Evolutionary conservation across 2,888 invertebrate genomes (phyloP).

Genomic region (Cataglyphis rosenhaueri): DNA sequence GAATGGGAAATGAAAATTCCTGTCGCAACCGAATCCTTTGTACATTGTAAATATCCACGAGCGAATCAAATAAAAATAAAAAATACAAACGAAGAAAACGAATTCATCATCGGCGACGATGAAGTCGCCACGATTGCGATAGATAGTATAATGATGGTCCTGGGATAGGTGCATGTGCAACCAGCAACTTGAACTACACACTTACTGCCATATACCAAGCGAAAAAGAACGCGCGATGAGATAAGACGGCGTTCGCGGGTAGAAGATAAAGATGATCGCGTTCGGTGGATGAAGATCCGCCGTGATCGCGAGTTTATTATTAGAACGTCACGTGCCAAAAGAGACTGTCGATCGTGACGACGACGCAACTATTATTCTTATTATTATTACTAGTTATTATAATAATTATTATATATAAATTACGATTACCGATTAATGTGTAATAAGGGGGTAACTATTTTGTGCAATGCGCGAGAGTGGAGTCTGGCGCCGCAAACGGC

Average conservation of each 20-base stretch:
- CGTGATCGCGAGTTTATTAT: slow-evolving; percentile 20
- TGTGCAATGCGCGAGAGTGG: slow-evolving; percentile 68
- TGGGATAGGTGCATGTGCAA: slow-evolving; percentile 84
- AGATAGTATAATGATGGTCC: slow-evolving; percentile 79
- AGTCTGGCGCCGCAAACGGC: slow-evolving; percentile 51
- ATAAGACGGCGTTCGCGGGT: slow-evolving; percentile 1
- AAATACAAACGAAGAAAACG: slow-evolving; percentile 3
- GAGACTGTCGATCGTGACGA: slow-evolving; percentile 62
- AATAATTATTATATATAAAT: slow-evolving; percentile 62
- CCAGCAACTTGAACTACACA: slow-evolving; percentile 71
- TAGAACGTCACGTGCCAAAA: slow-evolving; percentile 47
- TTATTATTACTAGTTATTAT: slow-evolving; percentile 62
- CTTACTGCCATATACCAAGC: slow-evolving; percentile 71
- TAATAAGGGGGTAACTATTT: slow-evolving; percentile 71
- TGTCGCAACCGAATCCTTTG: slow-evolving; percentile 66
- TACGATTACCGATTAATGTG: slow-evolving; percentile 60
- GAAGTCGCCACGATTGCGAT: slow-evolving; percentile 65
- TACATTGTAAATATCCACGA: slow-evolving; percentile 81
- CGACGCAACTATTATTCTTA: slow-evolving; percentile 69
- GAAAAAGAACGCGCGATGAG: neutral
- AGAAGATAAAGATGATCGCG: neutral
- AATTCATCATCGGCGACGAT: slow-evolving; percentile 53
- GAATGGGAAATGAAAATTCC: slow-evolving; percentile 37
- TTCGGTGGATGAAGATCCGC: slow-evolving; percentile 9
- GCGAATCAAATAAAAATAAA: slow-evolving; percentile 75